phyloP scores from a whole-genome alignment of 2,888 invertebrate genomes.

The Branchellion lobata region DNA sequence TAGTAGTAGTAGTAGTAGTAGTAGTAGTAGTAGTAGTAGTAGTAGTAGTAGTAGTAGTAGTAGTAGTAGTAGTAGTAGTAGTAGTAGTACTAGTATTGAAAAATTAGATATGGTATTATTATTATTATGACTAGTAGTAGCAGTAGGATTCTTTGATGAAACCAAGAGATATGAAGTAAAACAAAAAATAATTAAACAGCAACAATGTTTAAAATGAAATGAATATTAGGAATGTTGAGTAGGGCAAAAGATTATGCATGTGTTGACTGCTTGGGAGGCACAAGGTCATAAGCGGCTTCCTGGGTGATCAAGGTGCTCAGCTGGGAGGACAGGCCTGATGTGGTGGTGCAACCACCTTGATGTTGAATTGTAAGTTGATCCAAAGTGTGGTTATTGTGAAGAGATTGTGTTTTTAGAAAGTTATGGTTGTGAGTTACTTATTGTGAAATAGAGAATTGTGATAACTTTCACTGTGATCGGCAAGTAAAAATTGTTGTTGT shows the following conservation, averaged over 20 bases:
- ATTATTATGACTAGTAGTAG: too few relatives aligned
- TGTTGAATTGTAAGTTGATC: too few relatives aligned
- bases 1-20: slow-evolving; percentile 38
- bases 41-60: slow-evolving; percentile 30
- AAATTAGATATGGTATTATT: neutral
- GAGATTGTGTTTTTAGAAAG: too few relatives aligned
- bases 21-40: slow-evolving; percentile 35
- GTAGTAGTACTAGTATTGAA: slow-evolving; percentile 7
- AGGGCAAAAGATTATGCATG: too few relatives aligned
- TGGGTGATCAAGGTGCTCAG: neutral
- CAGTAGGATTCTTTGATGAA: too few relatives aligned
- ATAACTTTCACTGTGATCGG: neutral
- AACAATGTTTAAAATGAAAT: too few relatives aligned
- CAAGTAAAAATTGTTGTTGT: neutral
- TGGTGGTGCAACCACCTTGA: neutral
- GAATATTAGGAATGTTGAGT: too few relatives aligned
- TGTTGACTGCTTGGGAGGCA: neutral
- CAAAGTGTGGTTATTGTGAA: too few relatives aligned
- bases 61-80: slow-evolving; percentile 31
- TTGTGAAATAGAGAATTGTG: too few relatives aligned
- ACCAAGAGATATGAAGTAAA: too few relatives aligned
- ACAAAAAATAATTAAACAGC: too few relatives aligned
- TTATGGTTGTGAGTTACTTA: too few relatives aligned
- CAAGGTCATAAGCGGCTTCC: neutral
- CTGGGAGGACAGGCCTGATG: neutral